phyloP scores from a whole-genome alignment of 2,797 vertebrate species.

The Chaetodon trifasciatus region DNA sequence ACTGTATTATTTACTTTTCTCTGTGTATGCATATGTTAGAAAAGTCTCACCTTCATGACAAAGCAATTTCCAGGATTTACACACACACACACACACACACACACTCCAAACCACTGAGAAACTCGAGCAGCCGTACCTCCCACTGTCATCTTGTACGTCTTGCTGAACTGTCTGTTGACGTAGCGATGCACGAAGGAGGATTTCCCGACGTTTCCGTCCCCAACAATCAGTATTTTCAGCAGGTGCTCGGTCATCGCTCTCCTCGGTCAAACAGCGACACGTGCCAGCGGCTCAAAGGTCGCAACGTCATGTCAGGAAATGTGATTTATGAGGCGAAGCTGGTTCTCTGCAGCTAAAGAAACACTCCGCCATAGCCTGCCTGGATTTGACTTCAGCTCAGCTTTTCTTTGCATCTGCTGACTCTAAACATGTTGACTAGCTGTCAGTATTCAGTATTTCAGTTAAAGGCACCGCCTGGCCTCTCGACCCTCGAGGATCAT shows the following conservation, averaged over 20 bases:
- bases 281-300: conserved; percentile 40
- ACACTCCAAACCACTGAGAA: background rate
- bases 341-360: background rate
- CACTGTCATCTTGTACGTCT: conserved; percentile 89
- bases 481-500: background rate
- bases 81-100: background rate
- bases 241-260: conserved; percentile 80
- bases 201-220: conserved; percentile 89
- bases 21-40: background rate
- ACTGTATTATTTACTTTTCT: too few relatives aligned
- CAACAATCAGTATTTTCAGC: conserved; percentile 91
- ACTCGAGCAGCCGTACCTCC: conserved; percentile 82
- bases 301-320: conserved; percentile 1
- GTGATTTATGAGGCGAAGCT: background rate
- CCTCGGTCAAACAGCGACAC: background rate
- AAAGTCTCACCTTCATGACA: background rate
- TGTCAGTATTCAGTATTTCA: background rate
- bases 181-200: conserved; percentile 90
- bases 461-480: background rate
- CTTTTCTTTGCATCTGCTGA: background rate
- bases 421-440: background rate
- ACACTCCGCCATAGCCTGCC: background rate
- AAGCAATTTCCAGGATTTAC: too few relatives aligned
- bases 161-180: conserved; percentile 89
- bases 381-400: background rate